phyloP scores from a whole-genome alignment of 2,797 vertebrate species.

The Spinus olivaceus region DNA sequence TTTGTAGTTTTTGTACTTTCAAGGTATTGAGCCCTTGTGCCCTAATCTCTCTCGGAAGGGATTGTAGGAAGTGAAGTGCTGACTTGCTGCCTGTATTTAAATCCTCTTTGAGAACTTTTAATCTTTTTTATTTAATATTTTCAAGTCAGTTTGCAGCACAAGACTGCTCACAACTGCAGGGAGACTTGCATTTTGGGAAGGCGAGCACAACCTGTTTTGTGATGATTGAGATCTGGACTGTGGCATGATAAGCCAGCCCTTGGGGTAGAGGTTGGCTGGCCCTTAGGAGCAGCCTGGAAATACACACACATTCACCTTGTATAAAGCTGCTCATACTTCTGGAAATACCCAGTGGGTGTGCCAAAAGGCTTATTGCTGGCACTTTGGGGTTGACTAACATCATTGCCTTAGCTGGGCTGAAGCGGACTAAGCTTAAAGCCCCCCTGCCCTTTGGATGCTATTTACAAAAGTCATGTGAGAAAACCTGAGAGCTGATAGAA shows the following conservation, averaged over 20 bases:
- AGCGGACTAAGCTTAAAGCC: background rate
- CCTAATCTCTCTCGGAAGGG: slow-evolving; percentile 40
- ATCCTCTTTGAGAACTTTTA: slow-evolving; percentile 63
- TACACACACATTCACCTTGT: background rate
- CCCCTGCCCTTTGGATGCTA: background rate
- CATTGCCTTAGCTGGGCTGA: background rate
- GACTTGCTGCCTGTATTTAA: slow-evolving; percentile 55
- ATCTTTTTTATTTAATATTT: slow-evolving; percentile 50
- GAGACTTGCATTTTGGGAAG: background rate
- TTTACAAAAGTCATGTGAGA: slow-evolving; percentile 29
- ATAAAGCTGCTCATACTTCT: background rate
- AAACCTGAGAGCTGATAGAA: background rate
- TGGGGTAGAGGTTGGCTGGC: background rate
- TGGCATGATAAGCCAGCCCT: background rate
- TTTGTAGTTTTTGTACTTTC: slow-evolving; percentile 46
- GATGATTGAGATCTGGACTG: background rate
- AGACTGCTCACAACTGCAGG: background rate
- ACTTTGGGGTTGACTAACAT: background rate
- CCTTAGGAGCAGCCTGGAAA: background rate
- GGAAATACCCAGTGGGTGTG: background rate
- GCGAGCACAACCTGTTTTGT: background rate
- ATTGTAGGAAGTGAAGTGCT: slow-evolving; percentile 58
- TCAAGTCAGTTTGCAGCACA: background rate
- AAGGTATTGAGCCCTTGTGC: slow-evolving; percentile 34
- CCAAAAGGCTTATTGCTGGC: background rate